phyloP scores from a whole-genome alignment of 2,797 vertebrate species.

The Leptatherina wallacei region DNA sequence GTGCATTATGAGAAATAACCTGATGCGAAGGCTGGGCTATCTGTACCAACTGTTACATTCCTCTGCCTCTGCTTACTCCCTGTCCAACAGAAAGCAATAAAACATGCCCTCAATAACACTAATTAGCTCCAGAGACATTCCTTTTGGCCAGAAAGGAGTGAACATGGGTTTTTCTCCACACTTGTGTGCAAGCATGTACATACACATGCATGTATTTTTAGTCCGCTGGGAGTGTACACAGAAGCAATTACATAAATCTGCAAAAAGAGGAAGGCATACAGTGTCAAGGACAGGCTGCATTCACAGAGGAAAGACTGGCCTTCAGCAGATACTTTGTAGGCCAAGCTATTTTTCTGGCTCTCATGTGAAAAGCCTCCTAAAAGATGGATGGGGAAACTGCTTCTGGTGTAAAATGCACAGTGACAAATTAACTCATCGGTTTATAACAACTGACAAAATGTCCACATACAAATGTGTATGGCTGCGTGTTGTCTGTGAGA shows the following conservation, averaged over 20 bases:
- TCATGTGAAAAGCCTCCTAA: slow-evolving; percentile 22
- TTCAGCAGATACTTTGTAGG: slow-evolving; percentile 38
- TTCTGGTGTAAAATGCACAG: slow-evolving; percentile 20
- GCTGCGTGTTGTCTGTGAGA: slow-evolving; percentile 21
- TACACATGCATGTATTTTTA: slow-evolving; percentile 32
- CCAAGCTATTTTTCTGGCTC: slow-evolving; percentile 1
- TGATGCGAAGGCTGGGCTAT: slow-evolving; percentile 58
- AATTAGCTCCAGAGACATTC: slow-evolving; percentile 82
- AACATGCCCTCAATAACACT: slow-evolving; percentile 77
- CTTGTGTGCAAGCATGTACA: slow-evolving; percentile 22
- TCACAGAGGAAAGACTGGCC: slow-evolving; percentile 36
- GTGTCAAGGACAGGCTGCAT: slow-evolving; percentile 56
- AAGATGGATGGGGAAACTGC: slow-evolving; percentile 30
- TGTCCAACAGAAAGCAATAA: slow-evolving; percentile 73
- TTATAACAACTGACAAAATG: slow-evolving; percentile 14
- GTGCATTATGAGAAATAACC: slow-evolving; percentile 62
- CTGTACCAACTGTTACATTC: slow-evolving; percentile 72
- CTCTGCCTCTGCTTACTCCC: slow-evolving; percentile 69
- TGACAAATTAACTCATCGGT: slow-evolving; percentile 25
- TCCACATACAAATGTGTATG: neutral
- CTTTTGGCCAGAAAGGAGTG: slow-evolving; percentile 54
- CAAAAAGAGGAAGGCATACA: slow-evolving; percentile 30
- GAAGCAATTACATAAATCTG: slow-evolving; percentile 64
- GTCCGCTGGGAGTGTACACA: slow-evolving; percentile 47
- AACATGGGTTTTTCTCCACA: slow-evolving; percentile 43